These are phyloP conservation scores for Falco columbarius DNA, from an alignment of 2,797 vertebrate genomes.

Conservation along the genomic window DNA sequence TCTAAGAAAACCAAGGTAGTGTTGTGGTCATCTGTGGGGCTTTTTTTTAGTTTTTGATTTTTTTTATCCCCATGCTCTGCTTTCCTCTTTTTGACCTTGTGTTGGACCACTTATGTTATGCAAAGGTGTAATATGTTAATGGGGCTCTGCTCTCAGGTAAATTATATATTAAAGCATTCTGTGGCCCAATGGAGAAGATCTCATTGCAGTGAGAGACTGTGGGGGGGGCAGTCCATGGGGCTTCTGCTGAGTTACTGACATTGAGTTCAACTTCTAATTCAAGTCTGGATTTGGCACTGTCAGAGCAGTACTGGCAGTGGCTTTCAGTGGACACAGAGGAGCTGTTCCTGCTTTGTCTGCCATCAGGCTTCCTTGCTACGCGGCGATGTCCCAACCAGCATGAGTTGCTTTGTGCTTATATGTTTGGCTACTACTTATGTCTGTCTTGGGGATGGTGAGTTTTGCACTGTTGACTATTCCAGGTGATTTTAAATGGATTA, in stretches of 20 bases:
- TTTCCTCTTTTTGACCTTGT: neutral
- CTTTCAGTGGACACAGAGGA: neutral
- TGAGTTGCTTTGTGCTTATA: neutral
- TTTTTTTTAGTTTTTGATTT: accelerated
- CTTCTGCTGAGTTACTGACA: neutral
- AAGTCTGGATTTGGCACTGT: neutral
- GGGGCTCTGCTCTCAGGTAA: neutral
- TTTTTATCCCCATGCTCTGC: neutral
- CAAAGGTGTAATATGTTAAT: neutral
- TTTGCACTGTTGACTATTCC: neutral
- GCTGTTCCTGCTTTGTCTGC: neutral
- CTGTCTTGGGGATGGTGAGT: neutral
- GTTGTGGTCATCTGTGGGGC: neutral
- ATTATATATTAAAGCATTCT: neutral
- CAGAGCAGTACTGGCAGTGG: neutral
- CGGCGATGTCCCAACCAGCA: neutral
- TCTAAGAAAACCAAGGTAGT: neutral
- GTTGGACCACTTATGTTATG: accelerated
- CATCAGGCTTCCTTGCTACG: accelerated
- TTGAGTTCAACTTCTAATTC: neutral
- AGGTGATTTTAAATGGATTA: neutral
- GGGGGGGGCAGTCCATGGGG: neutral
- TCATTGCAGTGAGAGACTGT: neutral
- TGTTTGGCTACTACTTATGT: no score
- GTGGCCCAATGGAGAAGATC: neutral